These are phyloP conservation scores for Hoplias malabaricus DNA, from an alignment of 2,113 vertebrate genomes.

Conservation along the genomic window DNA sequence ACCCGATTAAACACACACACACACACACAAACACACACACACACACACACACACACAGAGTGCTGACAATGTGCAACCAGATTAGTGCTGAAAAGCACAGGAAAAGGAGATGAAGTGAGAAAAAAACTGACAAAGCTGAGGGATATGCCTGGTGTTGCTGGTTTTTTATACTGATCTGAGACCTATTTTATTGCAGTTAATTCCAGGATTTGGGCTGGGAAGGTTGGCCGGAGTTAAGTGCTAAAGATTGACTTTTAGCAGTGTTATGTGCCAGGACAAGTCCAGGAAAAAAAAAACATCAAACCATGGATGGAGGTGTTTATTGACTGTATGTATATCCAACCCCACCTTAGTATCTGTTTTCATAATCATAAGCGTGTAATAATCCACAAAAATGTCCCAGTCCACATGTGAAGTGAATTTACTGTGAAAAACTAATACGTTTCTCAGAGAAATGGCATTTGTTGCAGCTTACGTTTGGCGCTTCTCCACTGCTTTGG, in stretches of 20 bases:
- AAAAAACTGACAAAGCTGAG: neutral
- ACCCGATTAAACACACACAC: conserved; percentile 7
- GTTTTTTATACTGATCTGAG: conserved; percentile 3
- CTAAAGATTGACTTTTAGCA: neutral
- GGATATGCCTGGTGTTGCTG: neutral
- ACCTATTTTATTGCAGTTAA: conserved; percentile 9
- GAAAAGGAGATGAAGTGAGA: neutral
- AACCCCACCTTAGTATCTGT: no score
- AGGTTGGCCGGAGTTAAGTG: conserved; percentile 15
- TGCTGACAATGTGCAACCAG: neutral
- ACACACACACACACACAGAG: conserved; percentile 37
- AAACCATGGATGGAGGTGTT: conserved; percentile 17
- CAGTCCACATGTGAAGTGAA: no score
- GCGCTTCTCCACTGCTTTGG: no score
- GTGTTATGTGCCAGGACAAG: neutral
- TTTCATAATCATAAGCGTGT: no score
- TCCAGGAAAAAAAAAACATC: neutral
- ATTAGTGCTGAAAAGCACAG: neutral
- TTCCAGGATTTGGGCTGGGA: neutral
- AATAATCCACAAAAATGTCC: no score
- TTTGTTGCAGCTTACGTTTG: no score
- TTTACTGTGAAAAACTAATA: no score
- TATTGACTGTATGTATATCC: no score
- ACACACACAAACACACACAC: conserved; percentile 34
- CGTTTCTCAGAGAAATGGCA: no score